These are phyloP conservation scores for Astropecten irregularis DNA, from an alignment of 53 echinoderm and acorn worm species.

Conservation along the genomic window DNA sequence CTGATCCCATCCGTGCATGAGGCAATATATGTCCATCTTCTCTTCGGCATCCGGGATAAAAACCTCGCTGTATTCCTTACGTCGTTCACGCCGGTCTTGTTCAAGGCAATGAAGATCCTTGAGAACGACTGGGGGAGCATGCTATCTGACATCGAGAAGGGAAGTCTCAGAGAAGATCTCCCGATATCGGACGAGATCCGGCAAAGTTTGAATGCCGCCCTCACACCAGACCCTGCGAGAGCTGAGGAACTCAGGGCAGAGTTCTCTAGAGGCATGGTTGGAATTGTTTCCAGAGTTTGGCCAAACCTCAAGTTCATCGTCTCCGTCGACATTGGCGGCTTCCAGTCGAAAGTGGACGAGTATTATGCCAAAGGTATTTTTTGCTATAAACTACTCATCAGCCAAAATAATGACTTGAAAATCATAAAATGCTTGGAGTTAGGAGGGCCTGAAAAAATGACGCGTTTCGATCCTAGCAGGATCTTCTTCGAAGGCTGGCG, in stretches of 20 bases:
- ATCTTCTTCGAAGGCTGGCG: too few relatives aligned
- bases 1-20: constrained; percentile 22
- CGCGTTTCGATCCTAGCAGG: too few relatives aligned
- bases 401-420: too few relatives aligned
- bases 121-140: constrained; percentile 49
- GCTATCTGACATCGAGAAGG: constrained; percentile 28
- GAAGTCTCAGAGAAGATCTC: constrained; percentile 23
- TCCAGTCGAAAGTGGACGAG: constrained; percentile 17
- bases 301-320: constrained; percentile 62
- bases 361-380: constrained; percentile 72
- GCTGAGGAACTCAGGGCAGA: constrained; percentile 65
- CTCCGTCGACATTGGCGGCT: constrained; percentile 56
- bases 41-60: constrained; percentile 22
- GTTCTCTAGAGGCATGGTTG: constrained; percentile 72
- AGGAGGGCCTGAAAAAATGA: too few relatives aligned
- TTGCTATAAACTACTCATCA: too few relatives aligned
- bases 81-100: not conserved
- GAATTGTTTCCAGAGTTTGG: constrained; percentile 75
- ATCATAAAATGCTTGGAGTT: too few relatives aligned
- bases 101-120: constrained; percentile 13
- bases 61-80: not conserved
- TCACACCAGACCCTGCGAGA: constrained; percentile 58
- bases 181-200: constrained; percentile 37
- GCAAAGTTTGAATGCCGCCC: constrained; percentile 10
- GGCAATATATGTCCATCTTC: constrained; percentile 26